Conservation (phyloP, 1,140 invertebrate species). For the Drosophila nannoptera region DNA sequence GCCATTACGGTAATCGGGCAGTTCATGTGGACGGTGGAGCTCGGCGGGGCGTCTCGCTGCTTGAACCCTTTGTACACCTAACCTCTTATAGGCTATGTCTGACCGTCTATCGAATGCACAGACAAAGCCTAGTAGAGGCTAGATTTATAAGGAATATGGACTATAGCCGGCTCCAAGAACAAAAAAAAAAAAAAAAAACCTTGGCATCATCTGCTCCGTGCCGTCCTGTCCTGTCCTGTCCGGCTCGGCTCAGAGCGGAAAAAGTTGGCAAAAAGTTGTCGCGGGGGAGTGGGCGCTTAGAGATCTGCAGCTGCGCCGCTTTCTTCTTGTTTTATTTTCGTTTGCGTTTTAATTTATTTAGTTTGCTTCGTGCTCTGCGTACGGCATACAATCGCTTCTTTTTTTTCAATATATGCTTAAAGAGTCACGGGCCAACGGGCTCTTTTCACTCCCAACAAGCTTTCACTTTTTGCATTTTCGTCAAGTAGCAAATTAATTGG, state of each 20-base stretch:
- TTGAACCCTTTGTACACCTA: constrained; percentile 77
- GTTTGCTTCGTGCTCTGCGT: constrained; percentile 69
- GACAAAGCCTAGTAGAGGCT: constrained; percentile 80
- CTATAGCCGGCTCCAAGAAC: neutral
- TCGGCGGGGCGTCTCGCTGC: constrained; percentile 34
- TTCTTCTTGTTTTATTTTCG: constrained; percentile 58
- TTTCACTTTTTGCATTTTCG: constrained; percentile 69
- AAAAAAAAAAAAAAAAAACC: neutral
- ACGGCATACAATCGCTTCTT: constrained; percentile 45
- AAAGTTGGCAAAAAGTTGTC: constrained; percentile 25
- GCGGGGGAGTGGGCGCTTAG: neutral
- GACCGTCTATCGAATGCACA: constrained; percentile 62
- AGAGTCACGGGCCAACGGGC: constrained; percentile 40
- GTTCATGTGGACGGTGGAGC: neutral
- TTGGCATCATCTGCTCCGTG: constrained; percentile 12
- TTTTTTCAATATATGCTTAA: constrained; percentile 43
- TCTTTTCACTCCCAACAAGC: constrained; percentile 59
- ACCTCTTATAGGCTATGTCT: constrained; percentile 80
- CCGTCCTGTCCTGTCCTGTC: neutral
- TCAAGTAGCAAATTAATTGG: constrained; percentile 64
- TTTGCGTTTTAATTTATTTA: constrained; percentile 64
- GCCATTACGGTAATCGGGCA: constrained; percentile 26
- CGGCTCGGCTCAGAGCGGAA: neutral
- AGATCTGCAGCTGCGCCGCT: constrained; percentile 46
- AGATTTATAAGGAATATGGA: constrained; percentile 71